Conservation (phyloP, 2,797 vertebrate genomes). For the Cygnus olor region DNA sequence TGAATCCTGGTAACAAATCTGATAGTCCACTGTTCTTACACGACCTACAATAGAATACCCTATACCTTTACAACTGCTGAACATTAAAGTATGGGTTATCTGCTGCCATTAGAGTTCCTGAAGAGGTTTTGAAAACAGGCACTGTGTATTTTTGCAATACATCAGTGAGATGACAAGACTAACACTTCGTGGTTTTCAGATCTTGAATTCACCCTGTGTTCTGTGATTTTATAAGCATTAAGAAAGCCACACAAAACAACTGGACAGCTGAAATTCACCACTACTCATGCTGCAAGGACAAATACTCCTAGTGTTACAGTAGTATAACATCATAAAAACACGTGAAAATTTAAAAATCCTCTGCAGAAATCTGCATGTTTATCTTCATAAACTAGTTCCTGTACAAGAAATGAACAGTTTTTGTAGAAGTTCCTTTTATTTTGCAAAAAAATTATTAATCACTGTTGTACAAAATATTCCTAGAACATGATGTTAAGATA, state of each 20-base stretch:
- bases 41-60: background rate
- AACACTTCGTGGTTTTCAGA: background rate
- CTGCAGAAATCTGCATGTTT: background rate
- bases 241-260: background rate
- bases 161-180: background rate
- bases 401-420: background rate
- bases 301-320: background rate
- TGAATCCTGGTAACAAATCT: background rate
- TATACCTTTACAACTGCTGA: background rate
- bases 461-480: conserved; percentile 65
- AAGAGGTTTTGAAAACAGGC: background rate
- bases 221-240: background rate
- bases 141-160: background rate
- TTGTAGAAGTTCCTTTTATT: conserved; percentile 59
- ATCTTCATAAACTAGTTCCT: background rate
- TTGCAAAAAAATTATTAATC: conserved; percentile 62
- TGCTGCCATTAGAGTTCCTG: background rate
- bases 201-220: background rate
- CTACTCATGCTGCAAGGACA: background rate
- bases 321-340: background rate
- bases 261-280: background rate
- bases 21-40: background rate
- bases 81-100: background rate
- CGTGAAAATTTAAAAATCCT: background rate
- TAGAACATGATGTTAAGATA: conserved; percentile 13